phyloP scores from a whole-genome alignment of 1,140 invertebrate species.

The Chrysoperla carnea region DNA sequence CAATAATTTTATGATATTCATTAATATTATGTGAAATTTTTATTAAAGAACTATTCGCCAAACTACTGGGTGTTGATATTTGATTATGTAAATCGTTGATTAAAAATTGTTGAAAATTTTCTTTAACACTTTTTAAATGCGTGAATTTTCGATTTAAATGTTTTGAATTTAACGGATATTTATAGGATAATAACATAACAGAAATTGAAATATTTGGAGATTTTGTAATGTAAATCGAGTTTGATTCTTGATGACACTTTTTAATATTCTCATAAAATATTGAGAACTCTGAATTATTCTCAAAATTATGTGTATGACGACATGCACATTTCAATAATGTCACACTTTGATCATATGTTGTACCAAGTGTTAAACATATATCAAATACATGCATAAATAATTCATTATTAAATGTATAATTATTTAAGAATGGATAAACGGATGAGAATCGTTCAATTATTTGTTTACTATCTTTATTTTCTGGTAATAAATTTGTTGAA shows the following conservation, averaged over 20 bases:
- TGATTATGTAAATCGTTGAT: conserved; percentile 2
- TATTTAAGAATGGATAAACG: conserved; percentile 5
- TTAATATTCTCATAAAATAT: conserved; percentile 10
- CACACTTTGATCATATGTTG: conserved; percentile 8
- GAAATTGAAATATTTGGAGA: conserved; percentile 4
- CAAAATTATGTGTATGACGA: conserved; percentile 7
- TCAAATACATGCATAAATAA: conserved; percentile 15
- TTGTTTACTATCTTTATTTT: conserved; percentile 10
- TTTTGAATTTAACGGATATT: conserved; percentile 9
- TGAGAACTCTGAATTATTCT: conserved; percentile 1
- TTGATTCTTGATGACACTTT: conserved; percentile 7
- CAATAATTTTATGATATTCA: conserved; percentile 9
- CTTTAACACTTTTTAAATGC: conserved; percentile 8
- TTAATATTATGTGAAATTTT: conserved; percentile 1
- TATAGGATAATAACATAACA: conserved; percentile 9
- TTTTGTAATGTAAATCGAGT: conserved; percentile 1
- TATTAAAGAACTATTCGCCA: background rate
- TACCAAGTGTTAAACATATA: conserved; percentile 9
- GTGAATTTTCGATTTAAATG: conserved; percentile 7
- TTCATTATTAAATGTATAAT: conserved; percentile 8
- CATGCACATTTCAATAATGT: conserved; percentile 9
- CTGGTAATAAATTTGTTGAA: conserved; percentile 15
- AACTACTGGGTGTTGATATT: conserved; percentile 2
- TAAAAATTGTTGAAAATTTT: conserved; percentile 8
- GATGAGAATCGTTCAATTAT: conserved; percentile 3